Conservation (phyloP, 2,888 invertebrate species). For the Pheosia gnoma region DNA sequence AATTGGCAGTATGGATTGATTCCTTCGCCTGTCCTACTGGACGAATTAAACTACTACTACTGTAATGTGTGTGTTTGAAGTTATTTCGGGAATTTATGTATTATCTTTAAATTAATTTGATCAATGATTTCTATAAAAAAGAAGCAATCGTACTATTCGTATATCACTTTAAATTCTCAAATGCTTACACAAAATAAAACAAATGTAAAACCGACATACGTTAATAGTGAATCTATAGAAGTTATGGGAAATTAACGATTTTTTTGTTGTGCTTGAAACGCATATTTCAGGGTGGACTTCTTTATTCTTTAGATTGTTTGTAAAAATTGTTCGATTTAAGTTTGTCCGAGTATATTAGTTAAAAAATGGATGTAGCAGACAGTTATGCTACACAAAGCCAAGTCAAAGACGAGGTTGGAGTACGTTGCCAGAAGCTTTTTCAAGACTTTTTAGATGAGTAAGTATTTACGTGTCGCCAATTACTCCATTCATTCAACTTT, state of each 20-base stretch:
- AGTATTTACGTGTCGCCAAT: slow-evolving; percentile 56
- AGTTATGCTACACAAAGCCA: slow-evolving; percentile 88
- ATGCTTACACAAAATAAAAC: background rate
- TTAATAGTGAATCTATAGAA: background rate
- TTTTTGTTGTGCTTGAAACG: slow-evolving; percentile 8
- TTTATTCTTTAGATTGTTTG: background rate
- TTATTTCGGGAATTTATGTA: too few relatives aligned
- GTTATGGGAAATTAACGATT: slow-evolving; percentile 3
- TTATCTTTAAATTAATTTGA: too few relatives aligned
- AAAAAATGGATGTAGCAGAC: slow-evolving; percentile 89
- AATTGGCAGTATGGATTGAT: too few relatives aligned
- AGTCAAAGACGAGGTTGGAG: slow-evolving; percentile 95
- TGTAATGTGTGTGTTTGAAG: too few relatives aligned
- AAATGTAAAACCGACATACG: too few relatives aligned
- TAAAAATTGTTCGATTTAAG: background rate
- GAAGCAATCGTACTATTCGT: too few relatives aligned
- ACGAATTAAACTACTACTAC: too few relatives aligned
- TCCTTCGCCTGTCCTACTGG: too few relatives aligned
- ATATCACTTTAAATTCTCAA: too few relatives aligned
- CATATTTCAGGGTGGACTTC: background rate
- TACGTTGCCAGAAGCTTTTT: slow-evolving; percentile 97
- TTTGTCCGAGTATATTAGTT: background rate
- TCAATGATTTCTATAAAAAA: too few relatives aligned
- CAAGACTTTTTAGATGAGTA: slow-evolving; percentile 98
- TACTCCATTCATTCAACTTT: slow-evolving; percentile 1